phyloP scores from a whole-genome alignment of 2,888 invertebrate genomes.

The Agriopis aurantiaria region DNA sequence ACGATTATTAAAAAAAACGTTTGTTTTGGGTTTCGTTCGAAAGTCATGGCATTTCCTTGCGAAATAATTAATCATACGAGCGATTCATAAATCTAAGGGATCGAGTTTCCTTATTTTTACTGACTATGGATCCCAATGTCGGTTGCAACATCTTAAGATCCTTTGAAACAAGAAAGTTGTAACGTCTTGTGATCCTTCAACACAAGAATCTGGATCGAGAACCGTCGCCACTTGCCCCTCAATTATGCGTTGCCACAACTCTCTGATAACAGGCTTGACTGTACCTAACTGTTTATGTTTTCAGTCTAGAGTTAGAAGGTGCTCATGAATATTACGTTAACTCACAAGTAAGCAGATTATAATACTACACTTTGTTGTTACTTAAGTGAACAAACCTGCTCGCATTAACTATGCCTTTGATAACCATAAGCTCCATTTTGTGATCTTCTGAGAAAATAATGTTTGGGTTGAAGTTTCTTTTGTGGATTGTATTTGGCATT shows the following conservation, averaged over 20 bases:
- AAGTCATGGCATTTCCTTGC: no score
- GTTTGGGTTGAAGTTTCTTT: background rate
- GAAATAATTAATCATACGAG: no score
- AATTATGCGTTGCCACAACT: slow-evolving; percentile 41
- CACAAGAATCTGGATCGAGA: background rate
- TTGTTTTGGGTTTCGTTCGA: no score
- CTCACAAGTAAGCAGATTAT: slow-evolving; percentile 31
- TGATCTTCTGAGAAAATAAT: background rate
- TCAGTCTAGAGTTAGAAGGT: slow-evolving; percentile 21
- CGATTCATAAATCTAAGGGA: no score
- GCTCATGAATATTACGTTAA: slow-evolving; percentile 30
- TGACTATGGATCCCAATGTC: no score
- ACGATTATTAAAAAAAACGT: no score
- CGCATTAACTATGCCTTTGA: slow-evolving; percentile 11
- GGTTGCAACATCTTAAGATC: background rate
- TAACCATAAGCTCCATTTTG: background rate
- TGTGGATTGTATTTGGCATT: background rate
- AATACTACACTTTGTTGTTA: slow-evolving; percentile 28
- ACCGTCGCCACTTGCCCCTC: background rate
- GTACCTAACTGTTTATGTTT: slow-evolving; percentile 28
- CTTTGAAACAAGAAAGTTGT: background rate
- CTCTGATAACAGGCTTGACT: slow-evolving; percentile 16
- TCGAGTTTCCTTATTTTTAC: no score
- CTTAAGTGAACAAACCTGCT: slow-evolving; percentile 6
- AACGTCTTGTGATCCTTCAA: background rate